Evolutionary conservation across 2,888 invertebrate species (phyloP).

Genomic region (Drosophila paranaensis): DNA sequence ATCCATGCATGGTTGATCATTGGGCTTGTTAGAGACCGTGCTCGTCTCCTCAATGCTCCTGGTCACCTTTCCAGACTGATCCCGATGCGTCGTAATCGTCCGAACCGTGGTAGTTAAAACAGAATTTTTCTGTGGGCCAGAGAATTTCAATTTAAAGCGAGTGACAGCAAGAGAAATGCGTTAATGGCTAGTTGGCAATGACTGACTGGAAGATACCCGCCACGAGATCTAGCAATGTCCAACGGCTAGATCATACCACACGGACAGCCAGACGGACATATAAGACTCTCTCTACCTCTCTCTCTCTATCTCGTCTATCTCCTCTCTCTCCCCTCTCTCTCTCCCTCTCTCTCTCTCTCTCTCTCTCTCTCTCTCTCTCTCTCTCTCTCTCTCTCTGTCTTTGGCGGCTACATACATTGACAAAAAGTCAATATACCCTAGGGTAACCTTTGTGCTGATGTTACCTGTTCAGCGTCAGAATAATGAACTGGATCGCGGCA

Average conservation of each 20-base stretch:
- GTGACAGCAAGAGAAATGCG: background rate
- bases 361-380: background rate
- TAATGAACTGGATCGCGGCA: background rate
- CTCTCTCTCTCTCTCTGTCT: background rate
- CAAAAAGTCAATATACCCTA: background rate
- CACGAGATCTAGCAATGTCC: background rate
- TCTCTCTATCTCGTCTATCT: background rate
- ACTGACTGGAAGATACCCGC: slow-evolving; percentile 1
- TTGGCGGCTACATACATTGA: background rate
- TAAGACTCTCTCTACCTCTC: background rate
- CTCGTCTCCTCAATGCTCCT: slow-evolving; percentile 46
- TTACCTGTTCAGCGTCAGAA: slow-evolving; percentile 21
- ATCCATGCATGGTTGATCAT: slow-evolving; percentile 5
- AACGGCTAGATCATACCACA: no score
- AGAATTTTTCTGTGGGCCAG: slow-evolving; percentile 14
- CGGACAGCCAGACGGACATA: slow-evolving; percentile 3
- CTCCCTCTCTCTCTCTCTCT: background rate
- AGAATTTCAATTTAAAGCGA: background rate
- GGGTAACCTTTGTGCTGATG: background rate
- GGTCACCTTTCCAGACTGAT: slow-evolving; percentile 48
- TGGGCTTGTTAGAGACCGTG: slow-evolving; percentile 31
- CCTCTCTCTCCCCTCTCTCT: background rate
- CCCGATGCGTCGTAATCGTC: slow-evolving; percentile 40
- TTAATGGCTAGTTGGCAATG: background rate
- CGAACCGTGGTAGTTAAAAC: slow-evolving; percentile 26